Evolutionary conservation across 2,888 invertebrate genomes (phyloP), one percentile per base, ranked within the genome.

Genomic region (Pristionchus fissidentatus): DNA sequence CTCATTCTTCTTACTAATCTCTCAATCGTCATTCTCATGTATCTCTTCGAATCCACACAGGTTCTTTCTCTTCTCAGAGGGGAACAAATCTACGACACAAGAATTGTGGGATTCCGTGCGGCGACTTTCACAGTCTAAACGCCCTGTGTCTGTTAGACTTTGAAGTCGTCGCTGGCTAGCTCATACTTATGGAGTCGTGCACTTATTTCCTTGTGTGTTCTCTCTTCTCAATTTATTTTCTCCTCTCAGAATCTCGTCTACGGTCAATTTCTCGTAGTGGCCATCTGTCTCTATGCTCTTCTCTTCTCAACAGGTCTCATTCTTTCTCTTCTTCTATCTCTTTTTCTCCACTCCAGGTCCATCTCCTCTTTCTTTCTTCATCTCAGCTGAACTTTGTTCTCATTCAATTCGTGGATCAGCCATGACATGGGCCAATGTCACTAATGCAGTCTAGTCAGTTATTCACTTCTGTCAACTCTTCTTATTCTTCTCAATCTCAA

Each of bases 321-420:
- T 8, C 35, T 29, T 29, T 62, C 29, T 32, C 22, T 1, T 66
- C 15, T 10, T 26, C 32, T 32, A 3, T 66, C 10, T 66, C 62
- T 66, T 3, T 15, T 13, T 66, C 32, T 66, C 32, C 1, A 38
- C n/a, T 29, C 8, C 57, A 79, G 79, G 79, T 38, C 79, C 79
- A 8, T 55, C 55, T 19, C 79, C 79, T 19, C 38, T 79, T 13
- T 52, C 79, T 13, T 55, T 43, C 55, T 79, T 79, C 57, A 79
- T 79, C 32, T 79, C 79, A 29, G 52, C 79, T 10, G 79, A 79
- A 41, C 79, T 79, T 4, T 79, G 55, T 41, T 38, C 79, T 57
- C 32, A 29, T 10, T 38, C 32, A 7, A 41, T 57, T 38, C 38
- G 79, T 15, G 79, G 79, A 22, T 32, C 79, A n/a, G 52, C 79